These are phyloP conservation scores for Megastigmus dorsalis DNA, from an alignment of 2,888 invertebrate species.

Conservation along the genomic window DNA sequence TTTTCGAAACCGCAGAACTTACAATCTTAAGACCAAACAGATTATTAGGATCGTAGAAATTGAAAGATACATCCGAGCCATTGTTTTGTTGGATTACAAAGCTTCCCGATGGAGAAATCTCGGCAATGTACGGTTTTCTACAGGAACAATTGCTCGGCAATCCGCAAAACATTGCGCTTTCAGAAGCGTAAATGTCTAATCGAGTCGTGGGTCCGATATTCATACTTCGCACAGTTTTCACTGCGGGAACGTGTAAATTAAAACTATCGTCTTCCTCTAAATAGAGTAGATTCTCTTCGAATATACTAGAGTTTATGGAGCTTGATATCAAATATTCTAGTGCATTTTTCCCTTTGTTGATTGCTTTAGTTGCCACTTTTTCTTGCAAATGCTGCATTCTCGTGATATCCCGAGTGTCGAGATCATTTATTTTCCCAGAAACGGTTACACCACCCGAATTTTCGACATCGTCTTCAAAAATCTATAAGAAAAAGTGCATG, in stretches of 20 bases:
- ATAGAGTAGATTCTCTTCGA: slow-evolving; percentile 58
- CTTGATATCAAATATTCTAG: background rate
- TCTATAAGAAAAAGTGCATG: slow-evolving; percentile 53
- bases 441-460: slow-evolving; percentile 42
- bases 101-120: slow-evolving; percentile 51
- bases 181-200: slow-evolving; percentile 60
- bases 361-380: background rate
- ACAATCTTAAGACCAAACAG: slow-evolving; percentile 59
- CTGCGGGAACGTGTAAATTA: slow-evolving; percentile 54
- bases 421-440: slow-evolving; percentile 58
- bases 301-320: background rate
- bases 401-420: background rate
- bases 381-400: background rate
- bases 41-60: slow-evolving; percentile 58
- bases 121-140: slow-evolving; percentile 58
- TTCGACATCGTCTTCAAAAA: slow-evolving; percentile 58
- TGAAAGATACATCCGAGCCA: slow-evolving; percentile 51
- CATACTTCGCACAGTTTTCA: slow-evolving; percentile 55
- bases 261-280: slow-evolving; percentile 61
- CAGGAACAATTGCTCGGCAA: slow-evolving; percentile 62
- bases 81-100: slow-evolving; percentile 50
- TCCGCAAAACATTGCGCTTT: slow-evolving; percentile 59
- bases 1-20: slow-evolving; percentile 59
- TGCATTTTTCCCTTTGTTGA: background rate
- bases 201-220: slow-evolving; percentile 51